Conservation (phyloP, 1,140 invertebrate species). For the Hormaphis cornu region DNA sequence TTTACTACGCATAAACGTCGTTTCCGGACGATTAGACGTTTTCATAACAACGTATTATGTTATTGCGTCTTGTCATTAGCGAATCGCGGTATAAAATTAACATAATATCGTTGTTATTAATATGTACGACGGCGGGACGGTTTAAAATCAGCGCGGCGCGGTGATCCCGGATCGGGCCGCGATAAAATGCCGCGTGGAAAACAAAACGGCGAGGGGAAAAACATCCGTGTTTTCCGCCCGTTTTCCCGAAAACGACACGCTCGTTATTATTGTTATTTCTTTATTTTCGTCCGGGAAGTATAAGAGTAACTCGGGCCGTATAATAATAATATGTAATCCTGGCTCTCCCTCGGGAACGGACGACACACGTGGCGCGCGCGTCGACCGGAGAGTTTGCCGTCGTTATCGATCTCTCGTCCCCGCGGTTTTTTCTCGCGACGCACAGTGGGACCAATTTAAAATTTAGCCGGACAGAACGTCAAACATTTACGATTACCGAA, state of each 20-base stretch:
- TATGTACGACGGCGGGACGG: neutral
- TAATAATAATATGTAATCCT: neutral
- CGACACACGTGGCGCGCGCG: conserved; percentile 1
- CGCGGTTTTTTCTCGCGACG: no score
- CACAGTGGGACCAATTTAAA: no score
- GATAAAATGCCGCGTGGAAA: no score
- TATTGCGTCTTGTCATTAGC: neutral
- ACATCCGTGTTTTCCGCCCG: neutral
- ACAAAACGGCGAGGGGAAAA: neutral
- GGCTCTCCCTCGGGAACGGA: conserved; percentile 5
- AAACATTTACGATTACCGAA: no score
- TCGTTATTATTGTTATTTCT: neutral
- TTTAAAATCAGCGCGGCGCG: neutral
- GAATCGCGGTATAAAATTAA: neutral
- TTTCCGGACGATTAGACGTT: neutral
- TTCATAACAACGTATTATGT: neutral
- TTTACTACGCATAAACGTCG: no score
- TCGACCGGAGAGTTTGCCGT: neutral
- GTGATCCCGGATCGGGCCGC: no score
- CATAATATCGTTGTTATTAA: no score
- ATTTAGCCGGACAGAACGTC: no score
- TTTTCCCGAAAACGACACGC: neutral
- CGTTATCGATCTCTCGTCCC: conserved; percentile 16
- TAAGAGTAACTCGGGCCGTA: no score
- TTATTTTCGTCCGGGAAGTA: neutral